Percentiles rank a stretch among this genome's conserved stretches.
Evolutionary conservation across 2,797 vertebrate genomes (phyloP).

Genomic region (Platalea minor): DNA sequence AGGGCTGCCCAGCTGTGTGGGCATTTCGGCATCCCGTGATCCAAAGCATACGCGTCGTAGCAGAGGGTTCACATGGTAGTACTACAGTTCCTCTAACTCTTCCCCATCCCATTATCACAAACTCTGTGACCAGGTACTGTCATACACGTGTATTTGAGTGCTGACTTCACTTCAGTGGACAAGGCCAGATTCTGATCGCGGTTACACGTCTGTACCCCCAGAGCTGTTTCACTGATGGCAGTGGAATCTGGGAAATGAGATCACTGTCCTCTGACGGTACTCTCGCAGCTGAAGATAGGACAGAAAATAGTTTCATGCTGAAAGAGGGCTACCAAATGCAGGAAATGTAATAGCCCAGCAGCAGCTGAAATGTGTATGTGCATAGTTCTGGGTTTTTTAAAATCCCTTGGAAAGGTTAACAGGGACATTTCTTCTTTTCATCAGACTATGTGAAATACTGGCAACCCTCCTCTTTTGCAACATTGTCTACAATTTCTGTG

Average conservation of each 20-base stretch:
- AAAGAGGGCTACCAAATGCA: neutral
- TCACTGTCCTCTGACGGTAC: neutral
- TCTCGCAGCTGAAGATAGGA: neutral
- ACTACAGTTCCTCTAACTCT: neutral
- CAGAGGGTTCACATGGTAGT: neutral
- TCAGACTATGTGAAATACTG: neutral
- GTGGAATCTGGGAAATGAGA: neutral
- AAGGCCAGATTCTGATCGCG: neutral
- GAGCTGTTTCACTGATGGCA: neutral
- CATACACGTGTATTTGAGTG: neutral
- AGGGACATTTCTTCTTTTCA: neutral
- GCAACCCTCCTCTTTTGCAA: neutral
- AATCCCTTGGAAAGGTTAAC: neutral
- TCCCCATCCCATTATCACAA: neutral
- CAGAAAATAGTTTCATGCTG: neutral
- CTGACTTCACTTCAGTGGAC: neutral
- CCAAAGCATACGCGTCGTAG: accelerated
- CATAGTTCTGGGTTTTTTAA: neutral
- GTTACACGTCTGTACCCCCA: neutral
- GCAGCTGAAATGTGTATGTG: neutral
- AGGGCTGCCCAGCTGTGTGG: neutral
- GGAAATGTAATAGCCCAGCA: neutral
- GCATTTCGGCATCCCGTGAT: neutral
- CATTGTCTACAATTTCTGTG: neutral
- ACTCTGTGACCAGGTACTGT: neutral